These are phyloP conservation scores for Cosmia pyralina DNA, from an alignment of 2,888 invertebrate species.

Conservation along the genomic window DNA sequence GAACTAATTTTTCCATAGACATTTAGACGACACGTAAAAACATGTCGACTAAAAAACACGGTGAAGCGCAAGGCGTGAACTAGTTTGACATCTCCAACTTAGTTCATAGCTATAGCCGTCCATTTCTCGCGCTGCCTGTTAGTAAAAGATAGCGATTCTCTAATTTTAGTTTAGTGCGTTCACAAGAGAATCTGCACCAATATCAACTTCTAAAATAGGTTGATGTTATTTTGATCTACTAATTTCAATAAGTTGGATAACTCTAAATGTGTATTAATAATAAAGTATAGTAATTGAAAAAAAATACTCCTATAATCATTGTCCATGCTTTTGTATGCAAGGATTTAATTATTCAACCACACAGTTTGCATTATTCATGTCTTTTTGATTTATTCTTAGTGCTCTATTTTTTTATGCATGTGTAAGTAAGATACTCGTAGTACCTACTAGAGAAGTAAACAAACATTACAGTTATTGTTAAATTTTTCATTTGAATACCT, in stretches of 20 bases:
- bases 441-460: neutral
- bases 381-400: slow-evolving; percentile 6
- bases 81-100: no score
- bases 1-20: no score
- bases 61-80: no score
- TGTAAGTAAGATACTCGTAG: neutral
- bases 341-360: slow-evolving; percentile 10
- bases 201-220: neutral
- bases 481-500: neutral
- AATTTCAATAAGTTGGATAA: neutral
- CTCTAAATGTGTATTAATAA: neutral
- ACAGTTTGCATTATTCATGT: slow-evolving; percentile 22
- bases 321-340: neutral
- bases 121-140: no score
- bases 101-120: no score
- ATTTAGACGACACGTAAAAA: no score
- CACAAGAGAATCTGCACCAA: no score
- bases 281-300: neutral
- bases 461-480: neutral
- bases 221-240: neutral
- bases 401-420: neutral
- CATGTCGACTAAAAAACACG: no score
- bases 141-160: no score
- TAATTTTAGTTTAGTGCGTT: no score
- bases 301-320: neutral